Evolutionary conservation across 2,888 invertebrate species (phyloP).

Genomic region (Metopia argyrocephala): DNA sequence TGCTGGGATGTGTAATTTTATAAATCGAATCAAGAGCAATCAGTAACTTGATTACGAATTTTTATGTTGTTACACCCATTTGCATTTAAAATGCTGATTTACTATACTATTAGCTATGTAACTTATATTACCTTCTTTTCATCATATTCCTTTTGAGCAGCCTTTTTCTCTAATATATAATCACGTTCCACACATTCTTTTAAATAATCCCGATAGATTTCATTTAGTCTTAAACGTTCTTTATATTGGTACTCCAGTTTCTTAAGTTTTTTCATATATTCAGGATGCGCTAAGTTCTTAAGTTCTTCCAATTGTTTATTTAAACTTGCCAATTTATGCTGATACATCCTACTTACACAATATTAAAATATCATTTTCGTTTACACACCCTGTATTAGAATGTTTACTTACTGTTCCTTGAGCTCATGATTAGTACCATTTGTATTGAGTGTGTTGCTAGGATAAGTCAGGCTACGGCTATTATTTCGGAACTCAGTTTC

Average conservation of each 20-base stretch:
- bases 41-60: too few relatives aligned
- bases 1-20: too few relatives aligned
- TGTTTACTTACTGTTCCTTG: conserved; percentile 76
- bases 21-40: too few relatives aligned
- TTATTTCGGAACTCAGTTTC: conserved; percentile 92
- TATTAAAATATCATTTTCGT: not conserved
- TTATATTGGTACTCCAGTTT: conserved; percentile 89
- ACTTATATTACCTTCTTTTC: conserved; percentile 90
- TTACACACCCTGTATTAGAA: conserved; percentile 27
- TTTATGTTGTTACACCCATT: too few relatives aligned
- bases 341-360: conserved; percentile 84
- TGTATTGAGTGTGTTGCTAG: conserved; percentile 66
- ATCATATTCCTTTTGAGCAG: conserved; percentile 94
- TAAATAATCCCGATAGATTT: conserved; percentile 88
- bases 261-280: conserved; percentile 89
- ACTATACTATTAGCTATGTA: not conserved
- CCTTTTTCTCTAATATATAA: conserved; percentile 91
- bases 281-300: conserved; percentile 91
- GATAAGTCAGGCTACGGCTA: conserved; percentile 67
- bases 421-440: conserved; percentile 76
- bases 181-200: conserved; percentile 93
- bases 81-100: too few relatives aligned
- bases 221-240: conserved; percentile 88
- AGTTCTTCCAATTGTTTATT: conserved; percentile 94
- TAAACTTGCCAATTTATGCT: conserved; percentile 92